Percentiles rank a stretch among this genome's conserved stretches.
Conservation (phyloP, 1,140 invertebrate species). For the Leucophenga varia region DNA sequence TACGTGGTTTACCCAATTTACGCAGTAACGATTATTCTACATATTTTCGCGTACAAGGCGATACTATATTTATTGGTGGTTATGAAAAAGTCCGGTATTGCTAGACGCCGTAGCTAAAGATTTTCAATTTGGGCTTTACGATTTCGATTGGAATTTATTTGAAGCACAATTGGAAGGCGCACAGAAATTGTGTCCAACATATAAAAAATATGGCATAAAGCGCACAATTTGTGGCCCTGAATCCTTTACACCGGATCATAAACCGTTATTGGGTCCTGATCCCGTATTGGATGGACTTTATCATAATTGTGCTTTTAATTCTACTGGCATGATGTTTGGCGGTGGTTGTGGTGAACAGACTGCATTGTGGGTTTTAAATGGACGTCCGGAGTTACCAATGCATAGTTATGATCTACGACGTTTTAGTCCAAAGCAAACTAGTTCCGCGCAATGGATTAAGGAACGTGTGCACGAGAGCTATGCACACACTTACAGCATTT, state of each 20-base stretch:
- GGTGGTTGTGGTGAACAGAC: constrained; percentile 82
- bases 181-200: constrained; percentile 69
- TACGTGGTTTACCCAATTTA: constrained; percentile 75
- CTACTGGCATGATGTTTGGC: constrained; percentile 86
- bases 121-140: constrained; percentile 80
- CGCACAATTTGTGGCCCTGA: constrained; percentile 83
- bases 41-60: constrained; percentile 83
- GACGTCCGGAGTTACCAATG: constrained; percentile 81
- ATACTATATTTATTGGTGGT: constrained; percentile 79
- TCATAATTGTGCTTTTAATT: constrained; percentile 86
- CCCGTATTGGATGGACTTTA: constrained; percentile 61
- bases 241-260: constrained; percentile 88
- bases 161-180: constrained; percentile 73
- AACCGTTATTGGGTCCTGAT: constrained; percentile 69
- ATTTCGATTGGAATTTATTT: constrained; percentile 84
- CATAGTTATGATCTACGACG: constrained; percentile 80
- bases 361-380: constrained; percentile 79
- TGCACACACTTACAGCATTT: constrained; percentile 80
- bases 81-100: constrained; percentile 84
- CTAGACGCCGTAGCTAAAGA: constrained; percentile 75
- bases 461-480: constrained; percentile 86
- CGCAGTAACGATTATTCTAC: constrained; percentile 80
- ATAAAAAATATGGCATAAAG: constrained; percentile 76
- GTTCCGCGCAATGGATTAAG: constrained; percentile 70
- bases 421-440: constrained; percentile 71